Conservation (phyloP, 2,888 invertebrate species). For the Epinotia bilunana region DNA sequence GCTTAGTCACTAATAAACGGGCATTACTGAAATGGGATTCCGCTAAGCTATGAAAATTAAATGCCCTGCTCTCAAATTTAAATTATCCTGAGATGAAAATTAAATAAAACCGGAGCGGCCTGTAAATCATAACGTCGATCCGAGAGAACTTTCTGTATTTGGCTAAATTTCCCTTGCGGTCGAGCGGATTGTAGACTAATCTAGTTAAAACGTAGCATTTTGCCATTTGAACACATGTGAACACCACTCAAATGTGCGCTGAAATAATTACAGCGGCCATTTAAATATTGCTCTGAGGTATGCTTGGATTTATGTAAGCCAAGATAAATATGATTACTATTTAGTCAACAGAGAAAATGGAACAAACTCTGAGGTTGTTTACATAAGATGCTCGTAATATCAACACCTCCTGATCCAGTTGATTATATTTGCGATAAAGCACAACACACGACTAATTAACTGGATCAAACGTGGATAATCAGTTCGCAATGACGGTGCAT, state of each 20-base stretch:
- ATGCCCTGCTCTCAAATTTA: slow-evolving; percentile 67
- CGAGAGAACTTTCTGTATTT: slow-evolving; percentile 59
- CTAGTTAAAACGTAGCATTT: slow-evolving; percentile 34
- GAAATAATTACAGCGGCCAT: slow-evolving; percentile 20
- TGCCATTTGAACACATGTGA: slow-evolving; percentile 33
- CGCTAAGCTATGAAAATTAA: slow-evolving; percentile 74
- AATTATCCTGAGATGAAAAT: slow-evolving; percentile 70
- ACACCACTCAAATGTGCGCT: slow-evolving; percentile 9
- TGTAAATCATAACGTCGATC: slow-evolving; percentile 66
- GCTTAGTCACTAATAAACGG: slow-evolving; percentile 70
- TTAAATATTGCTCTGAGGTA: not conserved
- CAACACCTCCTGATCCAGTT: not conserved
- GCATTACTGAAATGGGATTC: slow-evolving; percentile 69
- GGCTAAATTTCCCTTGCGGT: slow-evolving; percentile 55
- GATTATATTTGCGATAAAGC: not conserved
- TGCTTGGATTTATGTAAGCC: slow-evolving; percentile 1
- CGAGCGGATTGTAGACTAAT: slow-evolving; percentile 45
- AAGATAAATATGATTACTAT: not conserved
- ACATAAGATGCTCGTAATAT: slow-evolving; percentile 2
- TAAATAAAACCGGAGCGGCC: slow-evolving; percentile 67
- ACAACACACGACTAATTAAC: slow-evolving; percentile 22
- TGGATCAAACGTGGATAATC: slow-evolving; percentile 30
- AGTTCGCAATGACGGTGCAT: slow-evolving; percentile 11
- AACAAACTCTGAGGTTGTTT: not conserved
- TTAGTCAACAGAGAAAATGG: not conserved